Percentiles rank a stretch among this genome's conserved stretches.
These are phyloP conservation scores for Motacilla alba DNA, from an alignment of 2,113 vertebrate species.

Conservation along the genomic window DNA sequence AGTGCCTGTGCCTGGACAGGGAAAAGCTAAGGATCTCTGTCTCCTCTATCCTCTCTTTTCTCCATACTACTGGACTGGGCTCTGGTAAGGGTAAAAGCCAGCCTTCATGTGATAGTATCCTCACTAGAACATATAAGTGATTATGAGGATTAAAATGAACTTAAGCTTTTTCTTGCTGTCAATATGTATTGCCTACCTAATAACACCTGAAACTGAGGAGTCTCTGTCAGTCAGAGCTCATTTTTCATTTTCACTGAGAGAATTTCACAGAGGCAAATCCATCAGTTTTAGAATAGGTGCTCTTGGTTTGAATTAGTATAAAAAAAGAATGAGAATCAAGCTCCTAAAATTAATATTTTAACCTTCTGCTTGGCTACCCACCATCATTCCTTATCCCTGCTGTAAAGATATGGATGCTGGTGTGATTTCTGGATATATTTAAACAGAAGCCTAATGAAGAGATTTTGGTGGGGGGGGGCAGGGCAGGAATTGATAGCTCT, in stretches of 20 bases:
- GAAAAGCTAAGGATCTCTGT: not conserved
- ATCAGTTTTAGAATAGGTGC: not conserved
- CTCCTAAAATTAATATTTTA: not conserved
- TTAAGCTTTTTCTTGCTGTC: not conserved
- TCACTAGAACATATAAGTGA: conserved; percentile 12
- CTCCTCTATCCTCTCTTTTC: not conserved
- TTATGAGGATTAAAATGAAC: not conserved
- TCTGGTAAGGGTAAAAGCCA: not conserved
- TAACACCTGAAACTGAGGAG: not conserved
- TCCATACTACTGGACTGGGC: not conserved
- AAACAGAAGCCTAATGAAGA: not conserved
- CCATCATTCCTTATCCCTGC: not conserved
- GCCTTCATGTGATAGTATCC: not conserved
- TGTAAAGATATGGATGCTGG: not conserved
- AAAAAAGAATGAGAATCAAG: not conserved
- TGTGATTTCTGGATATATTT: not conserved
- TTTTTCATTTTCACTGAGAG: not conserved
- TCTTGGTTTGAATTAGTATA: not conserved
- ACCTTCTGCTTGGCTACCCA: not conserved
- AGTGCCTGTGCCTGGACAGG: not conserved
- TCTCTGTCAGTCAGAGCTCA: not conserved
- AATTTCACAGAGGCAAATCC: not conserved
- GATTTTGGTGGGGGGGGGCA: not conserved
- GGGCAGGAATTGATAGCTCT: not conserved
- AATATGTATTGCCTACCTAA: not conserved